Evolutionary conservation across 2,113 vertebrate genomes (phyloP).

Genomic region (Garra rufa): DNA sequence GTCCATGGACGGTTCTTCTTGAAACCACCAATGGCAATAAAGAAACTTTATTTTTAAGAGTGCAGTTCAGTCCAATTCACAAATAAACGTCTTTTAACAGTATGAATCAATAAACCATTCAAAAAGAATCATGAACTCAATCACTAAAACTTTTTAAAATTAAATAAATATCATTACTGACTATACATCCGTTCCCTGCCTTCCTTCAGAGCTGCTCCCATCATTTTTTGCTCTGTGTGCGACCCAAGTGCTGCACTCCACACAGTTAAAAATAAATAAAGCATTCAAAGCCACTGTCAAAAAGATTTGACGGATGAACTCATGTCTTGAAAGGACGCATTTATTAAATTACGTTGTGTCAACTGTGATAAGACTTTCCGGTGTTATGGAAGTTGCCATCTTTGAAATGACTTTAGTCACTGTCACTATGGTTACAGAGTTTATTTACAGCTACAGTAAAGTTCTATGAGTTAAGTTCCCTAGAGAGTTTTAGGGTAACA

Average conservation of each 20-base stretch:
- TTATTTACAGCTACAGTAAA: background rate
- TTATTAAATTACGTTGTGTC: background rate
- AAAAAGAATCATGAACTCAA: background rate
- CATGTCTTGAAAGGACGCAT: background rate
- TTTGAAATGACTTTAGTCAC: background rate
- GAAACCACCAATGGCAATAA: too few relatives aligned
- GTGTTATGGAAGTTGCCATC: background rate
- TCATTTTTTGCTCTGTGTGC: background rate
- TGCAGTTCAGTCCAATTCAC: background rate
- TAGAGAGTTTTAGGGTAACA: background rate
- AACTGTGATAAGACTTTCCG: background rate
- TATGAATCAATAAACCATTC: background rate
- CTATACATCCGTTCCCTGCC: too few relatives aligned
- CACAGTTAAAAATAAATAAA: constrained; percentile 12
- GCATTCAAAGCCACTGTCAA: background rate
- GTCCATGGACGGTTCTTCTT: too few relatives aligned
- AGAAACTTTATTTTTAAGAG: too few relatives aligned
- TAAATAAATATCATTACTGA: background rate
- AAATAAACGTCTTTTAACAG: background rate
- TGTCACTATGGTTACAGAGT: constrained; percentile 3
- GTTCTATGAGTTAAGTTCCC: background rate
- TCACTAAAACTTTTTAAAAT: background rate
- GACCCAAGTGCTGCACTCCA: background rate
- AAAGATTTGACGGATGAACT: constrained; percentile 8
- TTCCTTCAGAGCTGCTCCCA: too few relatives aligned